These are phyloP conservation scores for Cyphomyrus discorhynchus DNA, from an alignment of 2,113 vertebrate genomes.

Conservation along the genomic window DNA sequence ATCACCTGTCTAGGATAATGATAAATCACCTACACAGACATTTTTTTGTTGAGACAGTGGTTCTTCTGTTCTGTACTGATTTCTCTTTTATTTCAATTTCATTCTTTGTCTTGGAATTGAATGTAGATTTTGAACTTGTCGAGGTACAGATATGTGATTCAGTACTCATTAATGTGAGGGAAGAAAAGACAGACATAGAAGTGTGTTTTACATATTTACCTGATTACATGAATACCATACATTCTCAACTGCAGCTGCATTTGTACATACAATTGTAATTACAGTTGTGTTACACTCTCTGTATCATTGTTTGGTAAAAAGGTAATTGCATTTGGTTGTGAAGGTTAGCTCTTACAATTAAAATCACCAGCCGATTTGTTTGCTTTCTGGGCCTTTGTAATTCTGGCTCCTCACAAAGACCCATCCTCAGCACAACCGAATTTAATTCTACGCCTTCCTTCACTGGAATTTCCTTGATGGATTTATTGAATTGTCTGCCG, in stretches of 20 bases:
- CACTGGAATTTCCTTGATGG: background rate
- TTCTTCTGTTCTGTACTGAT: conserved; percentile 36
- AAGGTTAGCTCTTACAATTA: background rate
- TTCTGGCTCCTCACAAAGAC: background rate
- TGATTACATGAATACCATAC: conserved; percentile 40
- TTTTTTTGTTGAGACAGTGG: background rate
- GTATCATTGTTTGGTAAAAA: background rate
- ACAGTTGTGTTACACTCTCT: background rate
- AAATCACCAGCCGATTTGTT: background rate
- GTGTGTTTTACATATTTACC: conserved; percentile 39
- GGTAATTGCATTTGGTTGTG: background rate
- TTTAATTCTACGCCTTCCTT: background rate
- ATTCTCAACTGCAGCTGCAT: background rate
- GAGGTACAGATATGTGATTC: conserved; percentile 56
- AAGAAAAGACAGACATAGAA: conserved; percentile 60
- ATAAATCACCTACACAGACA: background rate
- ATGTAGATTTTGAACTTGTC: conserved; percentile 66
- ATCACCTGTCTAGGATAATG: background rate
- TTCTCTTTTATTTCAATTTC: conserved; percentile 21
- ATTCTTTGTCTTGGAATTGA: conserved; percentile 44
- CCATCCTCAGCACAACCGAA: background rate
- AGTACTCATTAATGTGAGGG: conserved; percentile 52
- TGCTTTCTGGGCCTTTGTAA: background rate
- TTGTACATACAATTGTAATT: conserved; percentile 7
- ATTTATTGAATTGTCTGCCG: background rate